Percentiles rank a stretch among this genome's conserved stretches.
Evolutionary conservation across 2,888 invertebrate genomes (phyloP).

Genomic region (Syrista parreyssii): DNA sequence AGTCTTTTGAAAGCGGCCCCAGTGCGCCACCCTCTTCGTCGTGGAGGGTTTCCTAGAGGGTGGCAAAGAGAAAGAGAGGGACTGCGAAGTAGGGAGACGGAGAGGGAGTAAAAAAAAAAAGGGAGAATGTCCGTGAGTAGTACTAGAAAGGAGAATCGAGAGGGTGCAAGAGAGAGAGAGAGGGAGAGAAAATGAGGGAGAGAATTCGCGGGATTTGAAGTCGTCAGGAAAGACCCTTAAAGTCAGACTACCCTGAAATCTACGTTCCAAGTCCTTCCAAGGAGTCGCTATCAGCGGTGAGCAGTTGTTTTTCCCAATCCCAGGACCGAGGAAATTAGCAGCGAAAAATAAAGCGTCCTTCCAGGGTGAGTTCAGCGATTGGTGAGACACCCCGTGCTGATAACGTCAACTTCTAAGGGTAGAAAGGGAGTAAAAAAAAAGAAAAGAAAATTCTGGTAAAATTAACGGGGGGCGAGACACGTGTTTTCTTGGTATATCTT

Average conservation of each 20-base stretch:
- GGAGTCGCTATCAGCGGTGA: conserved; percentile 44
- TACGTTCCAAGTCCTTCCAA: not conserved
- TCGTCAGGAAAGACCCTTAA: conserved; percentile 21
- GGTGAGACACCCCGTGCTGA: not conserved
- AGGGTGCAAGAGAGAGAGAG: not conserved
- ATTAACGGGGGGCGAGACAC: not conserved
- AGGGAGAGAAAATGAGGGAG: conserved; percentile 11
- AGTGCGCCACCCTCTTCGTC: conserved; percentile 14
- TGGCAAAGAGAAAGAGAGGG: conserved; percentile 12
- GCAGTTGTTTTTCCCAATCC: conserved; percentile 53
- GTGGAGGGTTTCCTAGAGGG: conserved; percentile 7
- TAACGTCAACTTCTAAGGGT: not conserved
- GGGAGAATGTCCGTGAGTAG: not conserved
- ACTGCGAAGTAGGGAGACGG: not conserved
- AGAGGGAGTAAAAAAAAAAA: not conserved
- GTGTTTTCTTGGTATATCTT: not conserved
- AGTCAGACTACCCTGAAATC: not conserved
- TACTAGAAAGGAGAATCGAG: not conserved
- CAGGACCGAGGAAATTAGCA: conserved; percentile 48
- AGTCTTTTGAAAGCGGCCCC: conserved; percentile 70
- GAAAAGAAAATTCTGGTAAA: not conserved
- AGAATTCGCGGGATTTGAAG: conserved; percentile 34
- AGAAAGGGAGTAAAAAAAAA: not conserved
- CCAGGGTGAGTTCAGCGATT: not conserved
- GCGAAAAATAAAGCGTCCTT: conserved; percentile 27